phyloP scores from a whole-genome alignment of 2,113 vertebrate genomes.

The Saimiri boliviensis region DNA sequence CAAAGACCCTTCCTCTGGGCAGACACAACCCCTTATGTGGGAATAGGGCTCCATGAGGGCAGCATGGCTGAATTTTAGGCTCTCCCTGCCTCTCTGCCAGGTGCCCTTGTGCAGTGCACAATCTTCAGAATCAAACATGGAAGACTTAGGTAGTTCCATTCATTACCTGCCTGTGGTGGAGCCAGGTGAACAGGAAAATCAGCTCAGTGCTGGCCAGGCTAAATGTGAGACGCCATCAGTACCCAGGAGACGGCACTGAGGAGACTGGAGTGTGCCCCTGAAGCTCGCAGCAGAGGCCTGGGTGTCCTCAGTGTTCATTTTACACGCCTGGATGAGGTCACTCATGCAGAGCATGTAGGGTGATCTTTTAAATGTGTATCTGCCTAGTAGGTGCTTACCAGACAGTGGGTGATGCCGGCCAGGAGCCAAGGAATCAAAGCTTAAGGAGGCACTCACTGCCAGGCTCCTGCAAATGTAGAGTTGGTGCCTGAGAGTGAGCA shows the following conservation, averaged over 20 bases:
- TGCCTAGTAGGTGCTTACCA: background rate
- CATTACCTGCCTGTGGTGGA: background rate
- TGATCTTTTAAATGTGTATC: background rate
- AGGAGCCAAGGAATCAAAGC: background rate
- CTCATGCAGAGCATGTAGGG: background rate
- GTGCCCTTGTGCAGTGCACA: no score
- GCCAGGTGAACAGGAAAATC: accelerated
- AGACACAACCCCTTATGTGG: background rate
- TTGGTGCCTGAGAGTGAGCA: background rate
- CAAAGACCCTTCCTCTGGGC: background rate
- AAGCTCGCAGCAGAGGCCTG: background rate
- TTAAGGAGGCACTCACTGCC: background rate
- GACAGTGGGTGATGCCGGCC: background rate
- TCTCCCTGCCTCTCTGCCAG: background rate
- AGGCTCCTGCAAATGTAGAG: background rate
- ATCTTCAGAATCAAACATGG: background rate
- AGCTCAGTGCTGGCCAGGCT: no score
- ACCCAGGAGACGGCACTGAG: background rate
- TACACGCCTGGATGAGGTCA: accelerated
- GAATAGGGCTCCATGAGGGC: no score
- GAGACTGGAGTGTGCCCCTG: background rate
- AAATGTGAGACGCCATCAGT: background rate
- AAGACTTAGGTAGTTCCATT: background rate
- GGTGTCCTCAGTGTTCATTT: background rate
- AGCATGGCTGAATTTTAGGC: background rate